Base-by-base conservation (phyloP, 2,113 vertebrate species). In the Alces alces region DNA sequence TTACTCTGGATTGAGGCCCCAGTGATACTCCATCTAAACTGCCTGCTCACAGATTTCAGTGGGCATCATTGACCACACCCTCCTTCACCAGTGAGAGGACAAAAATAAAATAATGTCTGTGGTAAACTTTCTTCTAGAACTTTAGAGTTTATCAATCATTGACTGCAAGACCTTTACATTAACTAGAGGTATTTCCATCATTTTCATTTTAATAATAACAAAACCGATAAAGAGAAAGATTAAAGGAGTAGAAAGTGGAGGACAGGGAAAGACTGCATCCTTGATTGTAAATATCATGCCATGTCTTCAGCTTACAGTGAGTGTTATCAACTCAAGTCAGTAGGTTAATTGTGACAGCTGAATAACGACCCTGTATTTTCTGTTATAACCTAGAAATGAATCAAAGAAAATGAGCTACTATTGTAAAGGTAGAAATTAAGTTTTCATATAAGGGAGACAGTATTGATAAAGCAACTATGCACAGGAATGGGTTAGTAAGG, bases 401-500 rank as follows among this genome's bases (percentile, higher is more conserved):
- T 58, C 16, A 76, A 33, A 96, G 43, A 57, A 93, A 54, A 91
- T 9, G 1, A 79, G 28, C 30, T 78, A 94, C 52, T 79, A 86
- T 79, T 73, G 79, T 12, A 90, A n/a, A 91, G 92, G 33, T 30
- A 85, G 45, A 92, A 87, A 94, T 93, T 39, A 85, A 86, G 45
- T 25, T 78, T 96, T 88, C 93, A 55, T 25, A 82, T 7, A 60
- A 30, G 25, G 16, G 19, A 70, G 47, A 92, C 15, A 58, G 7
- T 70, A 78, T n/a, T 94, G 83, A 86, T 85, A 89, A 89, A 33
- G 33, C 27, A 80, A 66, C 88, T 58, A 88, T 13, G 27, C 52
- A 89, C 13, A 83, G 43, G 28, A 96, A 89, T 30, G 66, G 13
- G 13, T 94, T 97, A 91, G 45, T 94, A 91, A 96, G 80, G 57